Percentiles rank a stretch among this genome's conserved stretches.
Evolutionary conservation across 1,140 invertebrate genomes (phyloP).

Genomic region (Stegodyphus dumicola): DNA sequence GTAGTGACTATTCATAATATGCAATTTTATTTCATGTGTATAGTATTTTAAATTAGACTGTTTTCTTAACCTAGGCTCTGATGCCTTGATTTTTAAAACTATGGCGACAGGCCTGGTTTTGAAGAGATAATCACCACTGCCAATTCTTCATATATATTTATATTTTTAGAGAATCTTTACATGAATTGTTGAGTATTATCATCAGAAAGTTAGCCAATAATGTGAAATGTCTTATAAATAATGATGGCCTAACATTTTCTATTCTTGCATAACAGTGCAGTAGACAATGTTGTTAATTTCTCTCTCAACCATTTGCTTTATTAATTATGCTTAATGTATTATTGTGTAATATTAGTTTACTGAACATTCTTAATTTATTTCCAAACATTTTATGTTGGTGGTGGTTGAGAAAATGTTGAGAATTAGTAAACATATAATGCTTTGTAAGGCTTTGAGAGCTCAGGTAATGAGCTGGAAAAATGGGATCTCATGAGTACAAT

Average conservation of each 20-base stretch:
- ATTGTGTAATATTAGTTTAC: background rate
- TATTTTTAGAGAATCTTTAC: constrained; percentile 46
- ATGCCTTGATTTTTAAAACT: background rate
- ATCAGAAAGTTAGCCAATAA: background rate
- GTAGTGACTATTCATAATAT: background rate
- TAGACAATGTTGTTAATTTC: constrained; percentile 6
- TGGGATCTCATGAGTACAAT: too few species aligned
- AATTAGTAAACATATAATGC: background rate
- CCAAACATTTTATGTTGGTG: constrained; percentile 9
- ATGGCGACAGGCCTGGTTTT: constrained; percentile 22
- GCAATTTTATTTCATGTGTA: constrained; percentile 18
- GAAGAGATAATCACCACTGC: constrained; percentile 14
- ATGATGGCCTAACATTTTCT: constrained; percentile 1
- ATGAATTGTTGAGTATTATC: constrained; percentile 23
- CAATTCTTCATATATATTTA: constrained; percentile 32
- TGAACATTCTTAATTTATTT: constrained; percentile 17
- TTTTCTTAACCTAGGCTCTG: background rate
- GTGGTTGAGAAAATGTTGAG: constrained; percentile 8
- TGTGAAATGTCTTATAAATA: background rate
- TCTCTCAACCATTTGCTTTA: background rate
- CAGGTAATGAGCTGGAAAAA: too few species aligned
- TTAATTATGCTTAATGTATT: background rate
- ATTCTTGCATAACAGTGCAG: background rate
- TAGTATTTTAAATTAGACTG: constrained; percentile 29
- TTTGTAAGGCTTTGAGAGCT: too few species aligned